A percentile compares a stretch with the other conserved stretches of the same genome.
phyloP scores from a whole-genome alignment of 2,113 vertebrate genomes.

The Ictalurus punctatus region DNA sequence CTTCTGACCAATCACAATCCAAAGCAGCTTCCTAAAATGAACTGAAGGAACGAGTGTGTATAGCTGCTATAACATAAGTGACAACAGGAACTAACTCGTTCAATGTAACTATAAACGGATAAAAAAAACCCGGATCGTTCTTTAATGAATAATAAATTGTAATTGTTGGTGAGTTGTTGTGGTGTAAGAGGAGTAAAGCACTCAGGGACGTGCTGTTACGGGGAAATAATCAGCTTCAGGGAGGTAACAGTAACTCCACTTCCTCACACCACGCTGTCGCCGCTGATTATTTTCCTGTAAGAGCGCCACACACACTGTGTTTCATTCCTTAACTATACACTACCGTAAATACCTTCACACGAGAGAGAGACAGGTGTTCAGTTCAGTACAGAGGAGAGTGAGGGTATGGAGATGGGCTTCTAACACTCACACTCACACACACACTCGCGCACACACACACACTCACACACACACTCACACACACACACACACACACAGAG shows the following conservation, averaged over 20 bases:
- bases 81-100: neutral
- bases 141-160: neutral
- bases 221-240: neutral
- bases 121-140: neutral
- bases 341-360: neutral
- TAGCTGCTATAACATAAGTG: neutral
- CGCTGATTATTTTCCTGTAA: neutral
- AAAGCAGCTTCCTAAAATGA: too few relatives aligned
- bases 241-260: neutral
- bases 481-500: constrained; percentile 40
- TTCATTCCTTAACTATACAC: neutral
- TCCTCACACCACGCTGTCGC: neutral
- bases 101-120: too few relatives aligned
- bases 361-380: constrained; percentile 29
- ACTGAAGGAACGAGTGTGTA: too few relatives aligned
- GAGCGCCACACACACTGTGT: neutral
- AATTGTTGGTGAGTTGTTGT: neutral
- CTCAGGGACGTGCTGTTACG: neutral
- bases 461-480: constrained; percentile 26
- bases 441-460: constrained; percentile 19
- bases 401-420: constrained; percentile 28
- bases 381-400: constrained; percentile 24
- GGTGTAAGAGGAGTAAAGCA: neutral
- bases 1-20: too few relatives aligned
- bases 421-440: constrained; percentile 27